Base-by-base conservation (phyloP, 1,140 invertebrate species). In the Rhagoletis zephyria region DNA sequence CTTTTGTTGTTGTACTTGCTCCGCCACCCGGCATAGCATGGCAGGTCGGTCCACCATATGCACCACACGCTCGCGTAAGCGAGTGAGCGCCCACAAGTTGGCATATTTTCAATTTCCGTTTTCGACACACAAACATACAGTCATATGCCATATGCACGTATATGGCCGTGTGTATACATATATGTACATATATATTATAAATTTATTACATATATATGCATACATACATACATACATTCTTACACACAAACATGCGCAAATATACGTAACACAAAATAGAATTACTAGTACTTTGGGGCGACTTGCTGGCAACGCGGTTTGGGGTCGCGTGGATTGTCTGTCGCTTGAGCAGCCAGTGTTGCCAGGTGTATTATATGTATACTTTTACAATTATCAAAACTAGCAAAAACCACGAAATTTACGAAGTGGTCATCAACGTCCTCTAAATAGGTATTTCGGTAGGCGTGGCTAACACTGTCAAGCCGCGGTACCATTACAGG, bases 91-190 rank as follows among this genome's bases (percentile, higher is more conserved):
- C 91, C 92, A 92, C 91, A 92, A 92, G 91, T 92, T 92, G 91
- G 91, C 91, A 92, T 92, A 92, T 92, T 92, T 92, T 92, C 91
- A 92, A 92, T 92, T 92, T 92, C 91, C 91, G 91, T 92, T 92
- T 92, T 89, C 88, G 88, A 90, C 87, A 90, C 89, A 91, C 86
- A 87, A 64, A 14, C 45, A 65, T 6, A 45, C 60, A 42, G 10
- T n/a, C 64, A 59, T 5, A 12, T n/a, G 3, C 30, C 30, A 30
- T 42, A 61, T 85, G 14, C 61, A 77, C 74, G 45, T 51, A 19
- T 56, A 77, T 77, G 67, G 67, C 30, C 40, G 45, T 74, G 67
- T 12, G 40, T 74, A 45, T 10, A 14, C 42, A 19, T 74, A 45
- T 10, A 14, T 63, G n/a, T 4, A 48, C 40, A 74, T 45, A 30